A percentile compares a stretch with the other conserved stretches of the same genome.
phyloP scores from a whole-genome alignment of 2,797 vertebrate species.

The Clarias platycephalus region DNA sequence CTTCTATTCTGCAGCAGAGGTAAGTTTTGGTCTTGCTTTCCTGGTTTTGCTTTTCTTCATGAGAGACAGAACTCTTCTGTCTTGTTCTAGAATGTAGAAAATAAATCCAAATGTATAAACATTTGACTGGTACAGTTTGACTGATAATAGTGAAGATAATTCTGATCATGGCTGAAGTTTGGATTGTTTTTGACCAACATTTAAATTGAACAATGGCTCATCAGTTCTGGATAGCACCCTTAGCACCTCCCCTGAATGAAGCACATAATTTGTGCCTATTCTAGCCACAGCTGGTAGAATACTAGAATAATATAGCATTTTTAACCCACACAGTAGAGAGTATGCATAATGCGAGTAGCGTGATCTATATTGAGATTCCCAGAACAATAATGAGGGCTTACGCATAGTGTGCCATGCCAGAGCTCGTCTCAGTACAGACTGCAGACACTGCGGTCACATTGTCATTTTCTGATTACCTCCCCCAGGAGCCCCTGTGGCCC shows the following conservation, averaged over 20 bases:
- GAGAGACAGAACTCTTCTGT: too few relatives aligned
- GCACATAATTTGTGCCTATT: not conserved
- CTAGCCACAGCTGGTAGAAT: not conserved
- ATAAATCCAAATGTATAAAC: too few relatives aligned
- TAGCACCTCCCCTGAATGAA: not conserved
- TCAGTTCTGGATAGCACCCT: not conserved
- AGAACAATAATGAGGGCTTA: not conserved
- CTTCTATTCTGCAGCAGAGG: too few relatives aligned
- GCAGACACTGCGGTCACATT: slow-evolving; percentile 10
- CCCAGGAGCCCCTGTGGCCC: slow-evolving; percentile 51
- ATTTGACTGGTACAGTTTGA: too few relatives aligned
- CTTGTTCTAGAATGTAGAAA: too few relatives aligned
- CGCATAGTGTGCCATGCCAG: not conserved
- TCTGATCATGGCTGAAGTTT: not conserved
- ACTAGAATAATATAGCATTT: slow-evolving; percentile 8
- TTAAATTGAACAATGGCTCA: not conserved
- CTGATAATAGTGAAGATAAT: not conserved
- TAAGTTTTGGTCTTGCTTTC: too few relatives aligned
- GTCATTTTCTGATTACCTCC: slow-evolving; percentile 53
- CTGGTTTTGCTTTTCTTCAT: too few relatives aligned
- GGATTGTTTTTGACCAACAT: not conserved
- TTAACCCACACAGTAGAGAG: not conserved
- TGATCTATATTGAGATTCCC: slow-evolving; percentile 25
- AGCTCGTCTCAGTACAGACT: slow-evolving; percentile 12
- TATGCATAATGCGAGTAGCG: slow-evolving; percentile 20